Conservation (phyloP, 1,140 invertebrate species). For the Bombus superbus region DNA sequence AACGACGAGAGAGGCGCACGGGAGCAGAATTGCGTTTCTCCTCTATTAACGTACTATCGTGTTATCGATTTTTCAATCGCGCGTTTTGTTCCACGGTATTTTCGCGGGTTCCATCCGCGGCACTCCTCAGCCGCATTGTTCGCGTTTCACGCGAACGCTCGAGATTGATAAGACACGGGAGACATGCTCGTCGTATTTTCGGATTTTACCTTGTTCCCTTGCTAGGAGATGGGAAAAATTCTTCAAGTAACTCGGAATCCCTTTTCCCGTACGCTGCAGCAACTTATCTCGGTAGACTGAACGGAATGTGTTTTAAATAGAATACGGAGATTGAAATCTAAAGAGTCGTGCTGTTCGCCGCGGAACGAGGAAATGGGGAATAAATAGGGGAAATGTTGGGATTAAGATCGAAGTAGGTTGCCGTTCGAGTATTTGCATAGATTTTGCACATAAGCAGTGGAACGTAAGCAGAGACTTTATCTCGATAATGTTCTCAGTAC, state of each 20-base stretch:
- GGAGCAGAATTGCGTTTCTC: background rate
- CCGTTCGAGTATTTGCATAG: background rate
- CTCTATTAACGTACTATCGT: conserved; percentile 16
- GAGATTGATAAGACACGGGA: conserved; percentile 14
- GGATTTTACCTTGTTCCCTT: background rate
- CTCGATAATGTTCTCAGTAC: background rate
- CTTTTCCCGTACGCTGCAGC: background rate
- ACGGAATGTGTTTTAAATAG: background rate
- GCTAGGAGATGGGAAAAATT: background rate
- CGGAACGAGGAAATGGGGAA: background rate
- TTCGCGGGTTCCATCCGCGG: conserved; percentile 6
- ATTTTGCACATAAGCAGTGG: background rate
- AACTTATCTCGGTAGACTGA: background rate
- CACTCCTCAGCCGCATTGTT: background rate
- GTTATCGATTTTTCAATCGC: conserved; percentile 38
- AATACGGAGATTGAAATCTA: conserved; percentile 4
- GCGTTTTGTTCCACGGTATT: background rate
- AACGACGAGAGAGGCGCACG: background rate
- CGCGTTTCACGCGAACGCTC: background rate
- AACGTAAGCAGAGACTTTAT: no score
- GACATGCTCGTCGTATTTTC: background rate
- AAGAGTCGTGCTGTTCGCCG: background rate
- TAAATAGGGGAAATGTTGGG: background rate
- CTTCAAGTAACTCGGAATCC: background rate
- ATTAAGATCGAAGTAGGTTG: background rate